phyloP scores from a whole-genome alignment of 2,797 vertebrate genomes.

The Gymnopithys bicolor region DNA sequence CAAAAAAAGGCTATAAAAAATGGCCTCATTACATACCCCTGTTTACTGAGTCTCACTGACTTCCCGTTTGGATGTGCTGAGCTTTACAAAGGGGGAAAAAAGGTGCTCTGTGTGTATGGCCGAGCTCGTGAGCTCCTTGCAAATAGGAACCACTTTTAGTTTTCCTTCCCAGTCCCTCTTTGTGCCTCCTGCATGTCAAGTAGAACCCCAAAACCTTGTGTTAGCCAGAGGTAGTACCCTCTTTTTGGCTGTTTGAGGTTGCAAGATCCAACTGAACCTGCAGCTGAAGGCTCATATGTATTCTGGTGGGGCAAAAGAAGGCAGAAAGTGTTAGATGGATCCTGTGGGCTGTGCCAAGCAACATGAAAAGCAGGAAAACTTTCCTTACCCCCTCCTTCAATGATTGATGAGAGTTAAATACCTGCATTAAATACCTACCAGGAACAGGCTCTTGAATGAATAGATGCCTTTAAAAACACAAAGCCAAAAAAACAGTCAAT shows the following conservation, averaged over 20 bases:
- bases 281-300: not conserved
- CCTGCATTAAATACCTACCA: not conserved
- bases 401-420: conserved; percentile 9
- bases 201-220: not conserved
- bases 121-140: not conserved
- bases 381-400: accelerated
- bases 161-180: not conserved
- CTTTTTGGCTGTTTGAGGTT: not conserved
- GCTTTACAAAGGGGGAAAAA: not conserved
- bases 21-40: not conserved
- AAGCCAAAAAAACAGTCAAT: not conserved
- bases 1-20: not conserved
- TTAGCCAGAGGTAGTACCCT: not conserved
- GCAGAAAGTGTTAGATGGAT: not conserved
- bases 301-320: not conserved
- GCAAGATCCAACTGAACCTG: not conserved
- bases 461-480: not conserved
- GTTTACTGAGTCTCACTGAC: conserved; percentile 53
- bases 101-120: conserved; percentile 22
- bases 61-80: conserved; percentile 59
- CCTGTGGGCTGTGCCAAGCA: not conserved
- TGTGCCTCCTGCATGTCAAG: accelerated
- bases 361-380: not conserved
- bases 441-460: not conserved
- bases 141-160: not conserved